Base-by-base conservation (phyloP, 1,140 invertebrate species). In the Drosophila kikkawai region DNA sequence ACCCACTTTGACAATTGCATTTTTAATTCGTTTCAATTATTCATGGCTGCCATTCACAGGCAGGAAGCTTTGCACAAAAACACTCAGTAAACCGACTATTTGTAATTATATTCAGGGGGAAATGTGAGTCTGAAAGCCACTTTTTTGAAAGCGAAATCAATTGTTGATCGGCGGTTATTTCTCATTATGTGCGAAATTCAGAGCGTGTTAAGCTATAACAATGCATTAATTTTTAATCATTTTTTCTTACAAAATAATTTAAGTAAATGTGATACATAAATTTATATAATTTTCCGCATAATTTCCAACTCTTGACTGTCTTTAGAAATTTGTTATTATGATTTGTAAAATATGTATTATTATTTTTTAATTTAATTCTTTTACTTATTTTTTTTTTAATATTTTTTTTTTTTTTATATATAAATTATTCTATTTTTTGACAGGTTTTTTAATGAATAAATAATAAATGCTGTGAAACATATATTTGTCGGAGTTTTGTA, bases 21-120 rank as follows among this genome's bases (percentile, higher is more conserved):
- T 81, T 81, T 71, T 41, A 65, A 77, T 76, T 57, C 13, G n/a
- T 13, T 17, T 76, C 45, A 76, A 67, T 76, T 76, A 76, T 76
- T 76, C 45, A 76, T 44, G 51, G 32, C 22, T 22, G n/a, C 19
- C 41, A 29, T 42, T 37, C n/a, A 36, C 22, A 56, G 34, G 42
- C 71, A 73, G 39, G 22, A 48, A 15, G 44, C 48, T 22, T 29
- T 22, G 55, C 22, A 22, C 22, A 22, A 29, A 15, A 34, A 29
- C 13, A 45, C 37, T 32, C 9, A 13, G 42, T 29, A 67, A 51
- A 34, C 15, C 32, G 37, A 39, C 32, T 29, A 50, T 71, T 50
- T 13, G 22, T 32, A 50, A 73, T 60, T 71, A 58, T 48, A 39
- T 22, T 45, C 32, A 17, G 22, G 22, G 22, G 4, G 4, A 12